Percentiles rank a stretch among this genome's conserved stretches.
phyloP scores from a whole-genome alignment of 2,888 invertebrate species.

The Papilio demoleus region DNA sequence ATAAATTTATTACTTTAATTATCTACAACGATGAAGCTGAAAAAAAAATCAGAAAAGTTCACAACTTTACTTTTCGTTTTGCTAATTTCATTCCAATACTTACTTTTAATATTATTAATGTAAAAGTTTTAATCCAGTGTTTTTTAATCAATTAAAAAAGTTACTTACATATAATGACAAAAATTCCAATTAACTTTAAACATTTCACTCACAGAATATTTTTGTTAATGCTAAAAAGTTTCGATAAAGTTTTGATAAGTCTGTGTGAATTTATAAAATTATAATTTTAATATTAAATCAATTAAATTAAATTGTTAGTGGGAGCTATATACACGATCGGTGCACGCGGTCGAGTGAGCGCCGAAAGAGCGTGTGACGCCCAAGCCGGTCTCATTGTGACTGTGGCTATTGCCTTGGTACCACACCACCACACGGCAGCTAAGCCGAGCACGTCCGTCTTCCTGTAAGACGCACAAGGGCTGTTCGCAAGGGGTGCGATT shows the following conservation, averaged over 20 bases:
- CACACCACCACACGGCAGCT: slow-evolving; percentile 2
- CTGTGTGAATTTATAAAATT: slow-evolving; percentile 2
- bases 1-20: too few species aligned
- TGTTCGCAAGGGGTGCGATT: slow-evolving; percentile 29
- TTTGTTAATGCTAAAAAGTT: neutral
- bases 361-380: slow-evolving; percentile 59
- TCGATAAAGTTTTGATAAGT: neutral
- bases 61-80: neutral
- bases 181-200: slow-evolving; percentile 17
- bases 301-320: slow-evolving; percentile 48
- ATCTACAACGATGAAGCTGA: too few species aligned
- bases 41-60: too few species aligned
- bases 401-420: slow-evolving; percentile 45
- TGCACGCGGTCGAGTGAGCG: slow-evolving; percentile 46
- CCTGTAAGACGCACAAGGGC: neutral
- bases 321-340: slow-evolving; percentile 56
- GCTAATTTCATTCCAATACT: neutral
- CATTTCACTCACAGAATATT: slow-evolving; percentile 24
- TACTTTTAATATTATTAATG: neutral
- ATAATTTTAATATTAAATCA: slow-evolving; percentile 25
- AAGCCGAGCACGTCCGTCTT: slow-evolving; percentile 20
- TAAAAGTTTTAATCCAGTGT: neutral
- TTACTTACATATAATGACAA: slow-evolving; percentile 14
- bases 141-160: neutral
- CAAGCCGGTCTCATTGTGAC: slow-evolving; percentile 63